Conservation (phyloP, 2,797 vertebrate species). For the Malacoraja senta region DNA sequence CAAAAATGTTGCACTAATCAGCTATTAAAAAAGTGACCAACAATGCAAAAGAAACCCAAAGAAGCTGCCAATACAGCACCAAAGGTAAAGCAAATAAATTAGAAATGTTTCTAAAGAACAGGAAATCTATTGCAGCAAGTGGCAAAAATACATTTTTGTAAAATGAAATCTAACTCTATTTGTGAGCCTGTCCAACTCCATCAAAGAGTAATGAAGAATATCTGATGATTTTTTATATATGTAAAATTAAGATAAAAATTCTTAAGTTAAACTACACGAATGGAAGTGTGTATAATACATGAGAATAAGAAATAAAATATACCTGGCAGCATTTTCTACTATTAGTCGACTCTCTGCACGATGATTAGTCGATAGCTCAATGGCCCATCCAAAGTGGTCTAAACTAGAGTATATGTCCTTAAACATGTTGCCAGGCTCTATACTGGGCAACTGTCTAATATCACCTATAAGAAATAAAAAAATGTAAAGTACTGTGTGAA, state of each 20-base stretch:
- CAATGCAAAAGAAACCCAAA: neutral
- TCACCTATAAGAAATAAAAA: slow-evolving; percentile 56
- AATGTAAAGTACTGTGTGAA: neutral
- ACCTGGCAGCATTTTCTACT: slow-evolving; percentile 69
- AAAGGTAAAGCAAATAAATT: neutral
- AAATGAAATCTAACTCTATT: neutral
- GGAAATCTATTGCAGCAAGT: neutral
- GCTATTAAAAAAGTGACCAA: neutral
- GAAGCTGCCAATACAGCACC: neutral
- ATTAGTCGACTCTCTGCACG: slow-evolving; percentile 71
- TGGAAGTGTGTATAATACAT: neutral
- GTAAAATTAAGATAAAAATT: neutral
- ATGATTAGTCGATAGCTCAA: slow-evolving; percentile 71
- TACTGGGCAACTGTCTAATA: slow-evolving; percentile 72
- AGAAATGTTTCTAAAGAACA: neutral
- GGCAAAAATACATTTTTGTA: neutral
- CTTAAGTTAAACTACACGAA: neutral
- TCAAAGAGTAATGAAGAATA: neutral
- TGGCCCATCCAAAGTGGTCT: slow-evolving; percentile 53
- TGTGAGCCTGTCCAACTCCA: neutral
- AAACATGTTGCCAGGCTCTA: slow-evolving; percentile 69
- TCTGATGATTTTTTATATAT: neutral
- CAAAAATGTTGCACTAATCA: neutral
- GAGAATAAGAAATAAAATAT: slow-evolving; percentile 40
- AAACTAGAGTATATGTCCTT: slow-evolving; percentile 64